These are phyloP conservation scores for Phallusia fumigata DNA, from an alignment of 23 tunicate species.

Conservation along the genomic window DNA sequence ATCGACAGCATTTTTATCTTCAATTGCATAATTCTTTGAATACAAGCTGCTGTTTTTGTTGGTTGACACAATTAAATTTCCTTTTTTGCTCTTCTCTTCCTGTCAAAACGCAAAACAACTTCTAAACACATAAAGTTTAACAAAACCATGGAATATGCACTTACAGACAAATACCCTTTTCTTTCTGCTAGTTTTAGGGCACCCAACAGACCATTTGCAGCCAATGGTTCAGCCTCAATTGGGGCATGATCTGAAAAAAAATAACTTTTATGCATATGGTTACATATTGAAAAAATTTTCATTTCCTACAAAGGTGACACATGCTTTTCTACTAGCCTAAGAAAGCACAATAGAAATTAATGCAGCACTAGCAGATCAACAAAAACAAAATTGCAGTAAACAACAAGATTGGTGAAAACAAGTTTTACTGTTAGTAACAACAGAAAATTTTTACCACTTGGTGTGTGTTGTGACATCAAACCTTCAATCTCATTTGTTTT, in stretches of 20 bases:
- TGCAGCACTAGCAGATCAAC: too few species aligned
- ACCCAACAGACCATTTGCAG: slow-evolving; percentile 74
- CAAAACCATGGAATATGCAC: neutral
- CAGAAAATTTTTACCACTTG: too few species aligned
- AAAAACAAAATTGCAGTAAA: too few species aligned
- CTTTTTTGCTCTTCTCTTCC: slow-evolving; percentile 51
- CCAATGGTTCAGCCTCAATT: slow-evolving; percentile 96
- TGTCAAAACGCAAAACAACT: neutral
- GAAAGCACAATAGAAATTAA: too few species aligned
- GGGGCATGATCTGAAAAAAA: slow-evolving; percentile 59
- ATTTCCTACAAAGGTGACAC: too few species aligned
- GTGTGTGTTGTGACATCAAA: neutral
- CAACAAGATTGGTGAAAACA: too few species aligned
- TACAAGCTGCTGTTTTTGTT: slow-evolving; percentile 48
- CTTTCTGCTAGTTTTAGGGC: slow-evolving; percentile 74
- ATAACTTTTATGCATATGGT: neutral
- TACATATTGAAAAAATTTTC: neutral
- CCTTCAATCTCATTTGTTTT: slow-evolving; percentile 41
- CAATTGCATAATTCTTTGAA: slow-evolving; percentile 78
- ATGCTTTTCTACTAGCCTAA: too few species aligned
- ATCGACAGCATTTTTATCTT: slow-evolving; percentile 95
- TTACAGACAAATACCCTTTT: slow-evolving; percentile 82
- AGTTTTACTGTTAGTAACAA: too few species aligned
- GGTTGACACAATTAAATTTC: slow-evolving; percentile 48
- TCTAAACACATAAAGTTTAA: neutral